Percentiles rank a stretch among this genome's conserved stretches.
Evolutionary conservation across 2,888 invertebrate genomes (phyloP).

Genomic region (Rotaria socialis): DNA sequence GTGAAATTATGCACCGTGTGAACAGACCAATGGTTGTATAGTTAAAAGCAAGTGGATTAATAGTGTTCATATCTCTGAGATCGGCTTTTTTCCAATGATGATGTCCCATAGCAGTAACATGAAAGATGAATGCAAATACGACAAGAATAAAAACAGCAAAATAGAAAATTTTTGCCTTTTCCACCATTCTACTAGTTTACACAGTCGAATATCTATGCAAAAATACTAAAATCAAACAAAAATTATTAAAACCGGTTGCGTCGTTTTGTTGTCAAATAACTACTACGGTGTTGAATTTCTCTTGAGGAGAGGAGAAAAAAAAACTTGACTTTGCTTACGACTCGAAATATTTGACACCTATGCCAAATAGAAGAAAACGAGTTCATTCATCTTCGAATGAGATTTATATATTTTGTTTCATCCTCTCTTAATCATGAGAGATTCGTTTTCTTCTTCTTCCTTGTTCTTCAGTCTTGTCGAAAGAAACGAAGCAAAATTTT

Average conservation of each 20-base stretch:
- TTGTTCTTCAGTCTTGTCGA: background rate
- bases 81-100: background rate
- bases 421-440: background rate
- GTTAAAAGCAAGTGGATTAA: background rate
- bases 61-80: background rate
- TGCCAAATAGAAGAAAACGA: background rate
- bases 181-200: background rate
- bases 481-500: background rate
- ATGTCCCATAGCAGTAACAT: slow-evolving; percentile 1
- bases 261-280: background rate
- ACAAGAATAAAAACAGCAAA: background rate
- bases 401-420: slow-evolving; percentile 22
- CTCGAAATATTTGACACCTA: slow-evolving; percentile 2
- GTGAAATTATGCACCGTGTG: background rate
- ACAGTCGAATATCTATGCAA: background rate
- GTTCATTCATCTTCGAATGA: background rate
- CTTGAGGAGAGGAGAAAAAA: background rate
- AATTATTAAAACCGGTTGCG: background rate
- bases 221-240: background rate
- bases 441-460: background rate
- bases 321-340: background rate
- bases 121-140: background rate
- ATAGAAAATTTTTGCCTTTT: slow-evolving; percentile 1
- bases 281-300: background rate
- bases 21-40: background rate